Conservation (phyloP, 37 sponge, comb jelly and placozoan species). For the Corticium candelabrum region DNA sequence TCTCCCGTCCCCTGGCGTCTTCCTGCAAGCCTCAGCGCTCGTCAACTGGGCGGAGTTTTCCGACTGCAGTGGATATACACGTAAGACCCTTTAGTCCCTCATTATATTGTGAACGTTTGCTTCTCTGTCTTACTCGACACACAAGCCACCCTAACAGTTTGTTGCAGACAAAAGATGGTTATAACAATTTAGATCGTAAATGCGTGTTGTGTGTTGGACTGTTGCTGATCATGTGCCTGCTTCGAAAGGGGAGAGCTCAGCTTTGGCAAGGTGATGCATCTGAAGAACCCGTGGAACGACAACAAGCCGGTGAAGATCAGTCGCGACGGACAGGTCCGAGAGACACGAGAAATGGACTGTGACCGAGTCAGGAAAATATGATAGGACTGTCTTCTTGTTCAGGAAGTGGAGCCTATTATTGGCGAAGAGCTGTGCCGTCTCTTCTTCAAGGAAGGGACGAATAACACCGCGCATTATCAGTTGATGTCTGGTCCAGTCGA, state of each 20-base stretch:
- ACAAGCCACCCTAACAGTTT: no score
- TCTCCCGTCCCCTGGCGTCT: slow-evolving; percentile 60
- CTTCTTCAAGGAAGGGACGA: slow-evolving; percentile 33
- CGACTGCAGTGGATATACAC: slow-evolving; percentile 80
- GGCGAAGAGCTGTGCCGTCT: slow-evolving; percentile 79
- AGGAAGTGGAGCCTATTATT: slow-evolving; percentile 77
- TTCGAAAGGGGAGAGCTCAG: slow-evolving; percentile 60
- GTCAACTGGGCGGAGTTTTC: slow-evolving; percentile 67
- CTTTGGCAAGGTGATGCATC: slow-evolving; percentile 57
- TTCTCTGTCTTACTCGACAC: no score
- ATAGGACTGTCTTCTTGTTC: no score
- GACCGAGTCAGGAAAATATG: neutral
- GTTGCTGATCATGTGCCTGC: neutral
- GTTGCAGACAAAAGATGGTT: neutral
- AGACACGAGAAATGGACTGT: neutral
- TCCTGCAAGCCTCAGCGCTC: slow-evolving; percentile 54
- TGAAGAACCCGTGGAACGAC: slow-evolving; percentile 98
- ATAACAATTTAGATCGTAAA: neutral
- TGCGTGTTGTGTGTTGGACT: neutral
- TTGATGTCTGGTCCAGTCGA: no score
- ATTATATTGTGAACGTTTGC: no score
- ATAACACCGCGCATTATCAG: slow-evolving; percentile 3
- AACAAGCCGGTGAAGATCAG: slow-evolving; percentile 94
- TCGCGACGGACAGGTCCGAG: slow-evolving; percentile 82
- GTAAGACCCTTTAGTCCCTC: slow-evolving; percentile 19